These are phyloP conservation scores for Geotrupes spiniger DNA, from an alignment of 2,888 invertebrate species.

Conservation along the genomic window DNA sequence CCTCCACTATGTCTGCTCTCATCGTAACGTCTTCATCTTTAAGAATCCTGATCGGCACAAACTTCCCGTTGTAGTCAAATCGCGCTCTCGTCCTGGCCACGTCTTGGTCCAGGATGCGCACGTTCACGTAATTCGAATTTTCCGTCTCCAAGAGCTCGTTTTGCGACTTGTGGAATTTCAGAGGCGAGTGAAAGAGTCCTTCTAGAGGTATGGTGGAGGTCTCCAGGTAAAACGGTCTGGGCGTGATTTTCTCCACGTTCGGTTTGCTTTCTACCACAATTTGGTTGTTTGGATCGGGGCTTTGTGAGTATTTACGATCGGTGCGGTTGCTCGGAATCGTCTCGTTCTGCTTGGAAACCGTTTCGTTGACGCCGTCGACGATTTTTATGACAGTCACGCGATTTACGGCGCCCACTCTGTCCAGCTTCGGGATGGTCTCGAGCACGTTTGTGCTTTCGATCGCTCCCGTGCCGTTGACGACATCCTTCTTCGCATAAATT, in stretches of 20 bases:
- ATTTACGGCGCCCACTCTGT: conserved; percentile 69
- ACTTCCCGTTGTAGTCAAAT: conserved; percentile 26
- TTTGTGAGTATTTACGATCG: too few species aligned
- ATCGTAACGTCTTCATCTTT: conserved; percentile 40
- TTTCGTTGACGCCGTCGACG: conserved; percentile 52
- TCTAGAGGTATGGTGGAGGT: conserved; percentile 67
- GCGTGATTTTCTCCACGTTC: conserved; percentile 44
- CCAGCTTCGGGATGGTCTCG: conserved; percentile 60
- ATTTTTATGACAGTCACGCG: conserved; percentile 67
- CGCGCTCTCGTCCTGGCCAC: conserved; percentile 7
- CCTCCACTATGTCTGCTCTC: conserved; percentile 47
- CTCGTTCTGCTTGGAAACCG: too few species aligned
- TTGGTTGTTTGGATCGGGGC: conserved; percentile 39
- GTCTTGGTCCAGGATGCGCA: conserved; percentile 42
- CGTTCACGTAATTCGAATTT: conserved; percentile 44
- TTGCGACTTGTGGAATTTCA: conserved; percentile 16
- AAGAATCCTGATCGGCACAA: conserved; percentile 37
- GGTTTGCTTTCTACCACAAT: conserved; percentile 45
- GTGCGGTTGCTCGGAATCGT: too few species aligned
- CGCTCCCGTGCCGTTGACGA: conserved; percentile 51
- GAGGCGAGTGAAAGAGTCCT: conserved; percentile 60
- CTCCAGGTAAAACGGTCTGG: conserved; percentile 49
- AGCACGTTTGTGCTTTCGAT: conserved; percentile 56
- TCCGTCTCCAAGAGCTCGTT: conserved; percentile 46
- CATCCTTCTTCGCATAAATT: conserved; percentile 64